phyloP scores from a whole-genome alignment of 2,888 invertebrate genomes.

The Rhimphoctona megacephalus region DNA sequence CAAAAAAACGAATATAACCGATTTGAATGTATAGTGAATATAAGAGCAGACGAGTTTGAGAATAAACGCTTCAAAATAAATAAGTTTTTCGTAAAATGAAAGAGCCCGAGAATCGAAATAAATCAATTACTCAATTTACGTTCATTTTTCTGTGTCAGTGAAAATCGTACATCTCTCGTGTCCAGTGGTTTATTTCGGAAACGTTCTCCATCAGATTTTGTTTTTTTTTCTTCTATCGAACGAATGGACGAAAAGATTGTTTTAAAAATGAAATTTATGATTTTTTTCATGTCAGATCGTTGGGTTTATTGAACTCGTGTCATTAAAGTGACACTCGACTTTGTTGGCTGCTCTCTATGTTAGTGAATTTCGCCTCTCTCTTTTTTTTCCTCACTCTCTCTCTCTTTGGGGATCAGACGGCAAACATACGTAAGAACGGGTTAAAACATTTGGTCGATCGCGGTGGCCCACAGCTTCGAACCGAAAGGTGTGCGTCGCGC shows the following conservation, averaged over 20 bases:
- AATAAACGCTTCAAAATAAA: not conserved
- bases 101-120: not conserved
- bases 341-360: conserved; percentile 35
- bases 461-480: conserved; percentile 52
- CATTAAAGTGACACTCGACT: conserved; percentile 53
- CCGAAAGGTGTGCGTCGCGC: conserved; percentile 57
- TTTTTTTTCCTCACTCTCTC: not conserved
- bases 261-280: conserved; percentile 7
- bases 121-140: not conserved
- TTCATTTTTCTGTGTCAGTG: not conserved
- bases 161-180: not conserved
- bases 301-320: conserved; percentile 47
- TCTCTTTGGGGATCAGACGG: conserved; percentile 44
- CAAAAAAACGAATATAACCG: not conserved
- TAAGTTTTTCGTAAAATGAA: not conserved
- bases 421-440: conserved; percentile 49
- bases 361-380: conserved; percentile 2
- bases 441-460: conserved; percentile 62
- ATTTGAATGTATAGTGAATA: conserved; percentile 17
- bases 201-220: not conserved
- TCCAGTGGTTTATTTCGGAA: not conserved
- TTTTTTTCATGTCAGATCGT: not conserved
- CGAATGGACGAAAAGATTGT: not conserved
- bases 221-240: not conserved
- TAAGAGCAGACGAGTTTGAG: conserved; percentile 14